Conservation (phyloP, 2,113 vertebrate species). For the Myrmecophaga tridactyla region DNA sequence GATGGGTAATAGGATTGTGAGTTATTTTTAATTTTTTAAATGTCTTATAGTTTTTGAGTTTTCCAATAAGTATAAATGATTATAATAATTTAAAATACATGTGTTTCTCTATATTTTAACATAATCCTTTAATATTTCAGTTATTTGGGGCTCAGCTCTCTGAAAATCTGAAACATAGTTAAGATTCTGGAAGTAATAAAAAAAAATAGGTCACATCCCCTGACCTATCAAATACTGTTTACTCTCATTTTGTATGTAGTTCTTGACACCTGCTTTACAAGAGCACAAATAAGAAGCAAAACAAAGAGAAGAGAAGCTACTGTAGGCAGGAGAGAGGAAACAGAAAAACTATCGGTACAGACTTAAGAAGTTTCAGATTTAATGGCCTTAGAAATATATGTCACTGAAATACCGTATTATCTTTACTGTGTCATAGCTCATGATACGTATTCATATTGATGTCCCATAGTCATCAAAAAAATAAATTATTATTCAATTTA, state of each 20-base stretch:
- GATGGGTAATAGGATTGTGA: conserved; percentile 18
- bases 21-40: conserved; percentile 28
- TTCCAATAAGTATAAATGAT: conserved; percentile 38
- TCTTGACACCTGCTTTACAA: not conserved
- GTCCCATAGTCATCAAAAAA: not conserved
- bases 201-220: not conserved
- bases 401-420: not conserved
- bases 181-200: conserved; percentile 30
- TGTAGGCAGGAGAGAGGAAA: not conserved
- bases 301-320: not conserved
- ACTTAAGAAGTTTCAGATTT: too few species aligned
- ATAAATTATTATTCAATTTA: not conserved
- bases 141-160: conserved; percentile 37
- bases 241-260: not conserved
- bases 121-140: conserved; percentile 3
- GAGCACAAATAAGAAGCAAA: not conserved
- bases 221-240: not conserved
- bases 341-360: too few species aligned
- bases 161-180: conserved; percentile 47
- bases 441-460: not conserved
- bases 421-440: not conserved
- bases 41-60: not conserved
- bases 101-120: conserved; percentile 52
- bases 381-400: fast-evolving
- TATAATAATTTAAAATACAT: conserved; percentile 47